Base-by-base conservation (phyloP, 2,113 vertebrate genomes). In the Baryphthengus martii region DNA sequence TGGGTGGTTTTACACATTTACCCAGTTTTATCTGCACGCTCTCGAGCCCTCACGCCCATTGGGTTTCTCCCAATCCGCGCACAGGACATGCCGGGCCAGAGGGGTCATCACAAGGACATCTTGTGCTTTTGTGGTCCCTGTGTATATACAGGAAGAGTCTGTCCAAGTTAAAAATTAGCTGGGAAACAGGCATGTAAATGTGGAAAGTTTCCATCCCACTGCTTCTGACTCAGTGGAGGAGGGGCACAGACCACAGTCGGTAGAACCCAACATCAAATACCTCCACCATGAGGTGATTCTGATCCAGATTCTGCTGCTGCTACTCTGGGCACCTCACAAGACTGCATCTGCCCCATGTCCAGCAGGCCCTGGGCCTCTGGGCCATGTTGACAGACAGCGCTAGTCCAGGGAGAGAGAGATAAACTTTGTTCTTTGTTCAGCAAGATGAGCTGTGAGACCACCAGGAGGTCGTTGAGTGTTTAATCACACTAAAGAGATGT, bases 231-330 rank as follows among this genome's bases (percentile, higher is more conserved):
- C 35, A 14, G 76, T 49, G 63, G 29, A 47, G 44, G 70, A 77
- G 61, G 23, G 42, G 15, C 53, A 68, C 44, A 55, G 40, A 6
- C 39, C 3, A 2, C n/a, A 17, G 62, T 2, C 3, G 4, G 58
- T 4, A 26, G 25, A 45, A 79, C 50, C 47, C 42, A 33, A 9
- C 13, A 8, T 5, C 37, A 76, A 52, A 11, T 37, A 44, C 8
- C 71, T 53, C 0, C 0, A 37, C 25, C 61, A 18, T 0, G n/a
- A n/a, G n/a, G 0, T 33, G 25, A 24, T 40, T 14, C 3, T 2
- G 58, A 44, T n/a, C 21, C n/a, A 63, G n/a, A 50, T 52, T 20
- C 58, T 72, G 23, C 73, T 59, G 35, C 56, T 70, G n/a, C 20
- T 29, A 67, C 59, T 37, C 23, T 49, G 55, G 53, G 37, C 52